phyloP scores from a whole-genome alignment of 2,797 vertebrate species.

The Setipinna tenuifilis region DNA sequence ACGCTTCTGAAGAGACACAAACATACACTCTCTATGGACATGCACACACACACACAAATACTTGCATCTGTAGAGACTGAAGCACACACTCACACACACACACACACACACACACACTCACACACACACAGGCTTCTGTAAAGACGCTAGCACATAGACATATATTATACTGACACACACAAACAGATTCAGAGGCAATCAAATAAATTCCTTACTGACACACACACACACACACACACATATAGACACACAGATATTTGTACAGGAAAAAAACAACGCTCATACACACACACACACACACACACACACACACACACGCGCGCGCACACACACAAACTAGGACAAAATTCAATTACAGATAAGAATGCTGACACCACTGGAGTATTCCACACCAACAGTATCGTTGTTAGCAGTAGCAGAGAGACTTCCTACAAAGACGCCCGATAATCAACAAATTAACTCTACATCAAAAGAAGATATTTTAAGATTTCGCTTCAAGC shows the following conservation, averaged over 20 bases:
- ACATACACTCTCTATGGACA: background rate
- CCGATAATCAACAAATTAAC: background rate
- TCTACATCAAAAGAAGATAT: slow-evolving; percentile 1
- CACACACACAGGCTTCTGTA: no score
- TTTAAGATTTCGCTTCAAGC: background rate
- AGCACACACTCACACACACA: no score
- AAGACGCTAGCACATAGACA: no score
- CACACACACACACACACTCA: no score
- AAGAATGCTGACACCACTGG: background rate
- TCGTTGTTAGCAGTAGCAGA: background rate
- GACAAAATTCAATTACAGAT: background rate
- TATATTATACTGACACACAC: background rate
- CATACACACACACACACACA: background rate
- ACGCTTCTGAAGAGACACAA: background rate
- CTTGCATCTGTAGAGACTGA: background rate
- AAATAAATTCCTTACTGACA: background rate
- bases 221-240: background rate
- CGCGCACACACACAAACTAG: no score
- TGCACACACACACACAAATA: background rate
- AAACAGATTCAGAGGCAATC: background rate
- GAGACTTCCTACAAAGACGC: background rate
- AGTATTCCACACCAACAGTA: background rate
- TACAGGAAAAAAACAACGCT: background rate
- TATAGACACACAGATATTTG: background rate
- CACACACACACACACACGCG: background rate